Evolutionary conservation across 2,888 invertebrate genomes (phyloP).

Genomic region (Hemithea aestivaria): DNA sequence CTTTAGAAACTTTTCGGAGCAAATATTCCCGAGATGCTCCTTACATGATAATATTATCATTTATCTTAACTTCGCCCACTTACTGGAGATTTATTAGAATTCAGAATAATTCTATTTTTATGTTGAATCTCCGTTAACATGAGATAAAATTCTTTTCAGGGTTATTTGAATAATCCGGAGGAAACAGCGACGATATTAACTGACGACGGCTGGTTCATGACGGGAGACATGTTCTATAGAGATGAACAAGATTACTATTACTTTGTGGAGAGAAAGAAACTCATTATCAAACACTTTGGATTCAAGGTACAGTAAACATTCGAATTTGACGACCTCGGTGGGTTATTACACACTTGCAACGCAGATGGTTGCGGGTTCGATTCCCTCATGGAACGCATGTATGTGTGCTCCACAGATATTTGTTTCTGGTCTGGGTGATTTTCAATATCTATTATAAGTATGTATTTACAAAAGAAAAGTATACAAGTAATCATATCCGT

Average conservation of each 20-base stretch:
- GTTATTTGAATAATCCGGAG: slow-evolving; percentile 44
- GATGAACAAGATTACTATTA: slow-evolving; percentile 40
- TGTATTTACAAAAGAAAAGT: no score
- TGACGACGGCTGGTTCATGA: slow-evolving; percentile 47
- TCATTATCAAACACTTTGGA: slow-evolving; percentile 45
- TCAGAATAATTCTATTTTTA: slow-evolving; percentile 14
- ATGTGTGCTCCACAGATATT: no score
- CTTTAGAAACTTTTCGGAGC: slow-evolving; percentile 8
- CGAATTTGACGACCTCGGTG: slow-evolving; percentile 5
- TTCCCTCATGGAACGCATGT: no score
- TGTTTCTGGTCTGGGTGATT: no score
- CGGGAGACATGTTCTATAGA: slow-evolving; percentile 47
- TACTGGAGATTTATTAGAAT: slow-evolving; percentile 16
- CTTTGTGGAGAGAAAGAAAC: slow-evolving; percentile 45
- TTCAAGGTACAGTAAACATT: slow-evolving; percentile 33
- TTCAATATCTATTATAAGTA: no score
- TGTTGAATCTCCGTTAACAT: slow-evolving; percentile 7
- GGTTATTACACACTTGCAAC: no score
- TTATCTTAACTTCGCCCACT: slow-evolving; percentile 17
- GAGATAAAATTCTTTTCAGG: slow-evolving; percentile 30
- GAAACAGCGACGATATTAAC: slow-evolving; percentile 42
- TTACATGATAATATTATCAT: slow-evolving; percentile 17
- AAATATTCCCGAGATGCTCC: slow-evolving; percentile 10
- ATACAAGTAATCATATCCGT: no score
- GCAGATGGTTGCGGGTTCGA: no score